phyloP scores from a whole-genome alignment of 2,113 vertebrate genomes.

The Podarcis raffonei region DNA sequence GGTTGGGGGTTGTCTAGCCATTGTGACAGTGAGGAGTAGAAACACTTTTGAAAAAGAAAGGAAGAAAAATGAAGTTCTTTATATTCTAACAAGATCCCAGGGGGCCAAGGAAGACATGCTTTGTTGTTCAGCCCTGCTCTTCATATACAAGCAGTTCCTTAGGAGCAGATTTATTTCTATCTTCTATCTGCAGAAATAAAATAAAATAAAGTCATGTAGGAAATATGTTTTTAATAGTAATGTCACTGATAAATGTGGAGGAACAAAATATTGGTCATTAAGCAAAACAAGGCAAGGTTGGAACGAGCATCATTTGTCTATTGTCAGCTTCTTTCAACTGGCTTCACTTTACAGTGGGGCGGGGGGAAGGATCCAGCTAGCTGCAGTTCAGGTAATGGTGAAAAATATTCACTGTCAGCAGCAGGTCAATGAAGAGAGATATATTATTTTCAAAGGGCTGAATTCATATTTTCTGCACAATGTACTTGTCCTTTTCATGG shows the following conservation, averaged over 20 bases:
- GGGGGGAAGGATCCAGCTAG: background rate
- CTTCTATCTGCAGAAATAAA: slow-evolving; percentile 50
- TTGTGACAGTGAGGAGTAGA: background rate
- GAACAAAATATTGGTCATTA: slow-evolving; percentile 58
- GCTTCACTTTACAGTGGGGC: slow-evolving; percentile 60
- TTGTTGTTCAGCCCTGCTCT: background rate
- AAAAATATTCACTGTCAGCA: slow-evolving; percentile 70
- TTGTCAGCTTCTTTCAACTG: slow-evolving; percentile 69
- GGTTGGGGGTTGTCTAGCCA: background rate
- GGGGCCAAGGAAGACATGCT: background rate
- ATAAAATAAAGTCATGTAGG: slow-evolving; percentile 51
- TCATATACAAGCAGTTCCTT: background rate
- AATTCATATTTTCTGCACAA: slow-evolving; percentile 62
- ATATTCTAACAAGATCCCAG: background rate
- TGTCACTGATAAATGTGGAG: slow-evolving; percentile 49
- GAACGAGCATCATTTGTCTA: slow-evolving; percentile 70
- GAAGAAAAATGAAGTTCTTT: background rate
- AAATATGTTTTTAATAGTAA: slow-evolving; percentile 71
- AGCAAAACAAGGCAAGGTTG: slow-evolving; percentile 66
- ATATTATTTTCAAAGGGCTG: slow-evolving; percentile 65
- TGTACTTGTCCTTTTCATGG: slow-evolving; percentile 19
- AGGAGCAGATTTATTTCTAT: slow-evolving; percentile 52
- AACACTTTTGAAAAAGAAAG: background rate
- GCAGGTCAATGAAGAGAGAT: slow-evolving; percentile 64
- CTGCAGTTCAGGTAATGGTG: slow-evolving; percentile 63